phyloP scores from a whole-genome alignment of 2,888 invertebrate genomes.

The Sinhomidia bicolor region DNA sequence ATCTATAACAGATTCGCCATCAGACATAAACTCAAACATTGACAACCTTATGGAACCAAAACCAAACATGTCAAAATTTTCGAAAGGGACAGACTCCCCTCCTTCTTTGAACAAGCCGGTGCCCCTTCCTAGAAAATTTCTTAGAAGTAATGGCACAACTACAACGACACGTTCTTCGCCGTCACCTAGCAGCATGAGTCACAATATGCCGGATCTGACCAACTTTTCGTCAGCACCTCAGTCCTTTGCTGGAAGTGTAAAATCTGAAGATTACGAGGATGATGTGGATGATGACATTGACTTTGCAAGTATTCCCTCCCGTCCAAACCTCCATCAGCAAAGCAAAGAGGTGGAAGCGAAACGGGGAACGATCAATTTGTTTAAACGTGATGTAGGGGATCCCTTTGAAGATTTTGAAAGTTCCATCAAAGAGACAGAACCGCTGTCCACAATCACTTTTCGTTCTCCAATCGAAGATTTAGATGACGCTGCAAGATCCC shows the following conservation, averaged over 20 bases:
- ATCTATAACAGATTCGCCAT: slow-evolving; percentile 39
- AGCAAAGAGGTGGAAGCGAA: slow-evolving; percentile 58
- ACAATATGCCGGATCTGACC: slow-evolving; percentile 60
- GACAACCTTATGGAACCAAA: slow-evolving; percentile 63
- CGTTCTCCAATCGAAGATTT: slow-evolving; percentile 73
- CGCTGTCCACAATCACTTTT: slow-evolving; percentile 62
- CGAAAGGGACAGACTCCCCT: slow-evolving; percentile 6
- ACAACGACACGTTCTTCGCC: slow-evolving; percentile 1
- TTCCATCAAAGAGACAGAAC: slow-evolving; percentile 71
- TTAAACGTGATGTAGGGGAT: slow-evolving; percentile 71
- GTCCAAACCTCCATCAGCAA: slow-evolving; percentile 29
- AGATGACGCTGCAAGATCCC: slow-evolving; percentile 67
- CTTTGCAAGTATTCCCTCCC: slow-evolving; percentile 56
- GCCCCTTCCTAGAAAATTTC: slow-evolving; percentile 75
- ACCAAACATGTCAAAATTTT: slow-evolving; percentile 53
- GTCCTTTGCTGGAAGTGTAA: slow-evolving; percentile 52
- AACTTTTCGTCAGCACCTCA: slow-evolving; percentile 52
- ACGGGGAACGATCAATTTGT: slow-evolving; percentile 77
- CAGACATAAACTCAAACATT: slow-evolving; percentile 70
- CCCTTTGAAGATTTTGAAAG: slow-evolving; percentile 79
- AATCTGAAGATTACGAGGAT: slow-evolving; percentile 66
- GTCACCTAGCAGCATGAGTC: neutral
- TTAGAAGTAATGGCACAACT: slow-evolving; percentile 45
- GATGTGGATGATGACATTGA: slow-evolving; percentile 63
- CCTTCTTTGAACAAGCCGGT: slow-evolving; percentile 69